phyloP scores from a whole-genome alignment of 2,113 vertebrate genomes.

The Irena cyanogastra region DNA sequence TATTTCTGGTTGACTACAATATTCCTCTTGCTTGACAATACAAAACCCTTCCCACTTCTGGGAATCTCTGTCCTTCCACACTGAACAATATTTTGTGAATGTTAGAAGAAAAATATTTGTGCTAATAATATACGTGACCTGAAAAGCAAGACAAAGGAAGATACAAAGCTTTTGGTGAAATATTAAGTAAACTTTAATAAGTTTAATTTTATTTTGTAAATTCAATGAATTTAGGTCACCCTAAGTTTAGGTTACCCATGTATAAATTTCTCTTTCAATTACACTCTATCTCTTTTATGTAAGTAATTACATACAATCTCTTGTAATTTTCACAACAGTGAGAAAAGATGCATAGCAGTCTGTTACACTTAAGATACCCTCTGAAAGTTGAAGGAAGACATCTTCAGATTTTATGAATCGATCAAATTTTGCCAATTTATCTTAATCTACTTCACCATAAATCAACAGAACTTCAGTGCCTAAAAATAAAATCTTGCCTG shows the following conservation, averaged over 20 bases:
- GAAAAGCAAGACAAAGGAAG: neutral
- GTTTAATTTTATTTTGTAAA: neutral
- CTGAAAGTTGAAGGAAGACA: neutral
- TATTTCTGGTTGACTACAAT: neutral
- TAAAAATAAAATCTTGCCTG: neutral
- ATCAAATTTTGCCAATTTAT: neutral
- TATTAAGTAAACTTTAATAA: neutral
- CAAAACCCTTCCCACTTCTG: neutral
- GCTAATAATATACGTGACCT: neutral
- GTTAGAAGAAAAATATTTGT: neutral
- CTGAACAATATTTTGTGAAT: neutral
- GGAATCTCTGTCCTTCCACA: neutral
- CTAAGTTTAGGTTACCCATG: neutral
- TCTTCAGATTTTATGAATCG: neutral
- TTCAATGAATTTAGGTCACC: neutral
- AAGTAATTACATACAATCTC: neutral
- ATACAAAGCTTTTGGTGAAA: neutral
- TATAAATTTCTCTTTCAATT: neutral
- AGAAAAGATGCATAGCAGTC: neutral
- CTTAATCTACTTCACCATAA: neutral
- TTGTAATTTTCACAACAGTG: neutral
- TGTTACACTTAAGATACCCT: neutral
- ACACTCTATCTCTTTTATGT: neutral
- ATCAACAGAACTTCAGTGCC: neutral
- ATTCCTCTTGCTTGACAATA: neutral